Conservation (phyloP, 1,140 invertebrate genomes). For the silkworm (Bombyx mori) region ASM3026992v2 NC_085125.1:4923501-4924000, state of each 20-base stretch:
- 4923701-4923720: slow-evolving; percentile 77
- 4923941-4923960: slow-evolving; percentile 76
- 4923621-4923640: slow-evolving; percentile 74
- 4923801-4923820: slow-evolving; percentile 77
- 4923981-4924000: slow-evolving; percentile 82
- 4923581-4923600: slow-evolving; percentile 80
- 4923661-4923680: slow-evolving; percentile 77
- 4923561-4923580: slow-evolving; percentile 97
- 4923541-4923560: slow-evolving; percentile 92
- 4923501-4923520: slow-evolving; percentile 97
- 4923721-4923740: slow-evolving; percentile 77
- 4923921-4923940: slow-evolving; percentile 72
- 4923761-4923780: slow-evolving; percentile 79
- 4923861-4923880: slow-evolving; percentile 86
- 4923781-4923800: slow-evolving; percentile 84
- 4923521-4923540: slow-evolving; percentile 89
- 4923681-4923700: slow-evolving; percentile 82
- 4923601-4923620: slow-evolving; percentile 84
- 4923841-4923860: slow-evolving; percentile 85
- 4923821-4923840: slow-evolving; percentile 75
- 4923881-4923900: slow-evolving; percentile 81
- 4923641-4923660: slow-evolving; percentile 77
- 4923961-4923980: slow-evolving; percentile 76
- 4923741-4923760: slow-evolving; percentile 84
- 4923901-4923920: slow-evolving; percentile 85